A percentile compares a stretch with the other conserved stretches of the same genome.
Evolutionary conservation across 2,113 vertebrate genomes (phyloP).

Genomic region (Cebidichthys violaceus): DNA sequence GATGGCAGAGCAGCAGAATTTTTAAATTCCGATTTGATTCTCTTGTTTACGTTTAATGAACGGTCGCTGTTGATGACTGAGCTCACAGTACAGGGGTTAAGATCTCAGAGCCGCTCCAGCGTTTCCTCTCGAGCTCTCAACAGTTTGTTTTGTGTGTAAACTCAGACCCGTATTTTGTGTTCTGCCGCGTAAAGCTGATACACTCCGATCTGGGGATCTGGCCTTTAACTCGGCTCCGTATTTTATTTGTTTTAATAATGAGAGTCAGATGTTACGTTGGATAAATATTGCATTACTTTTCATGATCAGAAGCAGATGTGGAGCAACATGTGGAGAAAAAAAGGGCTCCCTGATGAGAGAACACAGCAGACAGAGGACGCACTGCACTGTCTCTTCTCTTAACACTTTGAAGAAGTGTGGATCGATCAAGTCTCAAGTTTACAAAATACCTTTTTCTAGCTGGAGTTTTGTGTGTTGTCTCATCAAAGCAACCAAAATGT

Average conservation of each 20-base stretch:
- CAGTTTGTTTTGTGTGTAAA: constrained; percentile 51
- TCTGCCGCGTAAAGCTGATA: background rate
- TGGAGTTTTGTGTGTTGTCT: background rate
- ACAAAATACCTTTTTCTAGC: background rate
- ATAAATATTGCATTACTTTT: constrained; percentile 44
- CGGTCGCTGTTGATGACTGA: constrained; percentile 4
- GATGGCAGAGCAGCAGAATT: background rate
- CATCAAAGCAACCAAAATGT: too few species aligned
- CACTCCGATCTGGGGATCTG: constrained; percentile 31
- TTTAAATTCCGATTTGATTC: background rate
- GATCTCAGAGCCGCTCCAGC: constrained; percentile 4
- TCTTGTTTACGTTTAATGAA: constrained; percentile 46
- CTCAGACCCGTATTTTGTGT: constrained; percentile 56
- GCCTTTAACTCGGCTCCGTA: constrained; percentile 37
- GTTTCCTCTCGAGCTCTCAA: background rate
- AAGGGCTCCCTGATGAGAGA: constrained; percentile 12
- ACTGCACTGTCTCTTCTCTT: background rate
- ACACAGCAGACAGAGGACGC: constrained; percentile 27
- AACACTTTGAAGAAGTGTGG: background rate
- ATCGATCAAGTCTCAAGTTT: background rate
- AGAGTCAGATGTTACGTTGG: constrained; percentile 31
- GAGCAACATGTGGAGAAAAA: background rate
- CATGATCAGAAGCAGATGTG: constrained; percentile 65
- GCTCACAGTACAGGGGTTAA: background rate
- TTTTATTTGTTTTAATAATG: constrained; percentile 46